These are phyloP conservation scores for Papilio dardanus DNA, from an alignment of 1,140 invertebrate genomes.

Conservation along the genomic window DNA sequence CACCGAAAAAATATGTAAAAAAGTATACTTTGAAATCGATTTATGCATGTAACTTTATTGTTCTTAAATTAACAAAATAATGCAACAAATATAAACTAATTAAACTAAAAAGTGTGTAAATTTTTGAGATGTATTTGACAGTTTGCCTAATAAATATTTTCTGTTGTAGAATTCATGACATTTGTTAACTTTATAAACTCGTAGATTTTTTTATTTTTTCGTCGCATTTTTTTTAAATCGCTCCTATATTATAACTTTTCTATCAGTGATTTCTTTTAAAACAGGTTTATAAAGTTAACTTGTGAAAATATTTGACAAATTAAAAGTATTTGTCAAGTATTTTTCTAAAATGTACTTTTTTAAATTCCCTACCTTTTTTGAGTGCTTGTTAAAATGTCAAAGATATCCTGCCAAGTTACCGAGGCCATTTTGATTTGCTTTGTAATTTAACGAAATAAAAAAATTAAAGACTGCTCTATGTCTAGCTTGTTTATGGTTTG, in stretches of 20 bases:
- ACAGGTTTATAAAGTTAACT: background rate
- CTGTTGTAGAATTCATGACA: background rate
- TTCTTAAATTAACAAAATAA: background rate
- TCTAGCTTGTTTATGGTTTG: constrained; percentile 15
- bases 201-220: constrained; percentile 40
- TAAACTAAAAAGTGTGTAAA: background rate
- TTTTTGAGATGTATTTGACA: background rate
- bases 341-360: constrained; percentile 1
- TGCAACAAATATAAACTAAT: background rate
- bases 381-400: background rate
- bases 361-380: background rate
- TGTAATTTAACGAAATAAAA: constrained; percentile 4
- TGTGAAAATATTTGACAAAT: background rate
- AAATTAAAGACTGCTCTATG: constrained; percentile 9
- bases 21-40: constrained; percentile 19
- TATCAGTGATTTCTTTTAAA: background rate
- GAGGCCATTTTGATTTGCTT: constrained; percentile 1
- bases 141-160: background rate
- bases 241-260: background rate
- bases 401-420: background rate
- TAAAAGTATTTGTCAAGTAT: background rate
- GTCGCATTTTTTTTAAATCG: background rate
- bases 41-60: constrained; percentile 16
- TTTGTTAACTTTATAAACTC: constrained; percentile 44
- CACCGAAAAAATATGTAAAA: constrained; percentile 42